Percentiles rank a stretch among this genome's conserved stretches.
phyloP scores from a whole-genome alignment of 2,797 vertebrate species.

The Hemitrygon akajei region DNA sequence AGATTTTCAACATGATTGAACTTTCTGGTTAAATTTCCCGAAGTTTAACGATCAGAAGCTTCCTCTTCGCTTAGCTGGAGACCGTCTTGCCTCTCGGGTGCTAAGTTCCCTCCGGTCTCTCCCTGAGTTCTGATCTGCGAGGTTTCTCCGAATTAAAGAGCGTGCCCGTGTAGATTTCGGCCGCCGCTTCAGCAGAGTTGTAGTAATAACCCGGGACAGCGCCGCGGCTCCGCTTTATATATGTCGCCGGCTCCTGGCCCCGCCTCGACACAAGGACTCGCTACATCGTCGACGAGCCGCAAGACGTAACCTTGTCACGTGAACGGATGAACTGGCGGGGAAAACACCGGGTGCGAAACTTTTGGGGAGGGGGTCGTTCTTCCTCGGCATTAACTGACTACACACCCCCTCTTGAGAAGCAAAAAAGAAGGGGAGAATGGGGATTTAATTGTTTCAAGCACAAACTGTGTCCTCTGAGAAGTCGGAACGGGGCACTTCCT shows the following conservation, averaged over 20 bases:
- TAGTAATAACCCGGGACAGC: accelerated
- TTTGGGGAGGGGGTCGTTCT: too few species aligned
- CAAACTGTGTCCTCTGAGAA: background rate
- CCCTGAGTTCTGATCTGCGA: background rate
- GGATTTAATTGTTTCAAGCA: background rate
- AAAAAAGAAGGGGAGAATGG: too few species aligned
- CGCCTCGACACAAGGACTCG: background rate
- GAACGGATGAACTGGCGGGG: too few species aligned
- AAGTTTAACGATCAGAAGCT: background rate
- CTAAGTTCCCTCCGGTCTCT: background rate
- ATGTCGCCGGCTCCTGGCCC: background rate
- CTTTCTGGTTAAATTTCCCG: background rate
- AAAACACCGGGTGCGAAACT: too few species aligned
- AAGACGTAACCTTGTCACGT: too few species aligned
- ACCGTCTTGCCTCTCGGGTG: background rate
- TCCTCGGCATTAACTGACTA: too few species aligned
- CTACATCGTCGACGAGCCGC: too few species aligned
- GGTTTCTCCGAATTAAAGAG: background rate
- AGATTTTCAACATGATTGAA: background rate
- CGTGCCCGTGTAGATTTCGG: background rate
- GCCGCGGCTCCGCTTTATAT: too few species aligned
- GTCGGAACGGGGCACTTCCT: background rate
- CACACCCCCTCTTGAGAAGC: too few species aligned
- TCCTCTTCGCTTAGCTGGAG: too few species aligned
- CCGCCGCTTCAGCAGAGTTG: too few species aligned